Conservation (phyloP, 2,888 invertebrate species). For the Crossocerus cetratus region DNA sequence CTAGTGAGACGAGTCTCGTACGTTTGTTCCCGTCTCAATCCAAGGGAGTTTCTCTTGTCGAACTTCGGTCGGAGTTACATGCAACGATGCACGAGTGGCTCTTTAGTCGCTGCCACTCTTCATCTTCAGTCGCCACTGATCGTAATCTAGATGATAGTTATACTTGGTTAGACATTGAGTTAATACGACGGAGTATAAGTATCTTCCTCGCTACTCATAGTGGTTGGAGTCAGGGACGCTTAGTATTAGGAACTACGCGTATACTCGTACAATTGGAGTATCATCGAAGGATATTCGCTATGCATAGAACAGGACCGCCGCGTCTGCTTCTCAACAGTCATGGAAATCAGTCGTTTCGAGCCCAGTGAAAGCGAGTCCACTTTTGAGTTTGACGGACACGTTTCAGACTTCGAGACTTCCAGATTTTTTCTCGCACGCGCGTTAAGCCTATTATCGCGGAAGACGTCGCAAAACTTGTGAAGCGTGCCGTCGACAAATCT, state of each 20-base stretch:
- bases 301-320: conserved; percentile 6
- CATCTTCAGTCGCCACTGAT: conserved; percentile 37
- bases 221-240: conserved; percentile 29
- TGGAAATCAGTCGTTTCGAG: not conserved
- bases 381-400: too few relatives aligned
- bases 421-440: not conserved
- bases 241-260: conserved; percentile 51
- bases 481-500: conserved; percentile 53
- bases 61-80: conserved; percentile 5
- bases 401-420: too few relatives aligned
- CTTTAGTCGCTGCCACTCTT: conserved; percentile 18
- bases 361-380: not conserved
- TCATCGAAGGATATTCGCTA: conserved; percentile 52
- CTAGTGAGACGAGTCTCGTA: conserved; percentile 14
- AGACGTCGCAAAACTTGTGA: conserved; percentile 23
- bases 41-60: conserved; percentile 19
- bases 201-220: conserved; percentile 10
- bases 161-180: conserved; percentile 51
- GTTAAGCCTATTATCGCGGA: conserved; percentile 48
- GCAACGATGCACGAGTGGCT: conserved; percentile 22
- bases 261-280: conserved; percentile 50
- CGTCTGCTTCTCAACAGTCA: not conserved
- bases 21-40: conserved; percentile 2
- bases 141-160: conserved; percentile 45
- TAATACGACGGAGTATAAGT: conserved; percentile 45